Evolutionary conservation across 1,140 invertebrate species (phyloP).

Genomic region (Leptestheria dahalacensis): DNA sequence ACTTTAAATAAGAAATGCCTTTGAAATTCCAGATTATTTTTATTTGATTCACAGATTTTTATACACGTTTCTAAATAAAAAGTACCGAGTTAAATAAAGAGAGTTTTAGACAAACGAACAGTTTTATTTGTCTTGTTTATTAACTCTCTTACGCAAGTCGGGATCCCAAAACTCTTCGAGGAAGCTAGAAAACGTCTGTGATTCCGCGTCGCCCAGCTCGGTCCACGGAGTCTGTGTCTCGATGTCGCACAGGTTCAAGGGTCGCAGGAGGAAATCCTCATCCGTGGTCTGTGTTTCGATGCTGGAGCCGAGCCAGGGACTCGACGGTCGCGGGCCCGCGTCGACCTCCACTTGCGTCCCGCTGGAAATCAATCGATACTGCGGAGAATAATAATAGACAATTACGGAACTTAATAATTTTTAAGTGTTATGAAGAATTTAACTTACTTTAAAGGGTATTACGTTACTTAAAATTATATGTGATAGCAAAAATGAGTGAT

Average conservation of each 20-base stretch:
- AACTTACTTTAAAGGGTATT: no score
- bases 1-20: no score
- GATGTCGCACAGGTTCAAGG: slow-evolving; percentile 4
- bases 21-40: no score
- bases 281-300: slow-evolving; percentile 5
- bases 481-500: neutral
- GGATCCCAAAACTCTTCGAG: neutral
- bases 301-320: slow-evolving; percentile 1
- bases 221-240: slow-evolving; percentile 7
- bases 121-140: neutral
- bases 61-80: no score
- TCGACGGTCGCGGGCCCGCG: neutral
- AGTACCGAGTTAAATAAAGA: no score
- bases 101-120: no score
- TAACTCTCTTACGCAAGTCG: neutral
- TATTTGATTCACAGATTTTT: no score
- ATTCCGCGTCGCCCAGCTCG: neutral
- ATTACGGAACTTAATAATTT: no score
- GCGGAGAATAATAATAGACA: no score
- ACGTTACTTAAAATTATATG: neutral
- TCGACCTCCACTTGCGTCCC: neutral
- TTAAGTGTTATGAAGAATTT: no score
- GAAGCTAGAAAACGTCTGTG: neutral
- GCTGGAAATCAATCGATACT: neutral
- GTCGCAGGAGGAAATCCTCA: slow-evolving; percentile 3